Conservation (phyloP, 1,140 invertebrate genomes). For the Heliothis virescens region DNA sequence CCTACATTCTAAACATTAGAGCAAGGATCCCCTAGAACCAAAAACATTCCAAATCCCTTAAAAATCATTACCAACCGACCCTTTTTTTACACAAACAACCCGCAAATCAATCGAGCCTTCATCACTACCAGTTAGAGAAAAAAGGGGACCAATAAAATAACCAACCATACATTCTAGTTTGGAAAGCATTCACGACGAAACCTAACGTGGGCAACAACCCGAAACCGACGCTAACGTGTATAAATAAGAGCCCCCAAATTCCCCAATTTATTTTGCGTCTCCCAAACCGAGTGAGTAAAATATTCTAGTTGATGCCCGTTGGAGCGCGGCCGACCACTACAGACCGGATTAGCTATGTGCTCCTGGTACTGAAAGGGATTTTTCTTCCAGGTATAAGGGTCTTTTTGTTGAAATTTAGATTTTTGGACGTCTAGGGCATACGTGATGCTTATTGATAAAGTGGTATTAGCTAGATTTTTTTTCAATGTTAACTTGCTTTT, state of each 20-base stretch:
- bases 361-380: slow-evolving; percentile 14
- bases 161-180: slow-evolving; percentile 28
- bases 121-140: slow-evolving; percentile 25
- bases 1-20: no score
- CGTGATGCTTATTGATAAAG: not conserved
- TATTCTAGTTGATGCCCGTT: slow-evolving; percentile 39
- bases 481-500: no score
- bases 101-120: slow-evolving; percentile 26
- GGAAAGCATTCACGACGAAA: slow-evolving; percentile 23
- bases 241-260: slow-evolving; percentile 43
- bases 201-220: slow-evolving; percentile 22
- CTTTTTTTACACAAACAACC: slow-evolving; percentile 21
- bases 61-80: slow-evolving; percentile 12
- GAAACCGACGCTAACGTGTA: slow-evolving; percentile 39
- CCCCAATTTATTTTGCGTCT: slow-evolving; percentile 43
- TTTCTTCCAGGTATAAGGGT: not conserved
- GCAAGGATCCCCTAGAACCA: no score
- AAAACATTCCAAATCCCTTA: not conserved
- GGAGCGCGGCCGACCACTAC: slow-evolving; percentile 28
- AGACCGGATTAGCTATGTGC: slow-evolving; percentile 39
- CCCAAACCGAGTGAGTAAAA: slow-evolving; percentile 37
- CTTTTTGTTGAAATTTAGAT: not conserved
- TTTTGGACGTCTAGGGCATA: not conserved
- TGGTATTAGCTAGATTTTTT: not conserved
- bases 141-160: slow-evolving; percentile 33